A percentile compares a stretch with the other conserved stretches of the same genome.
Evolutionary conservation across 64 coral and sea anemone species (phyloP).

Genomic region (Porites australiensis): DNA sequence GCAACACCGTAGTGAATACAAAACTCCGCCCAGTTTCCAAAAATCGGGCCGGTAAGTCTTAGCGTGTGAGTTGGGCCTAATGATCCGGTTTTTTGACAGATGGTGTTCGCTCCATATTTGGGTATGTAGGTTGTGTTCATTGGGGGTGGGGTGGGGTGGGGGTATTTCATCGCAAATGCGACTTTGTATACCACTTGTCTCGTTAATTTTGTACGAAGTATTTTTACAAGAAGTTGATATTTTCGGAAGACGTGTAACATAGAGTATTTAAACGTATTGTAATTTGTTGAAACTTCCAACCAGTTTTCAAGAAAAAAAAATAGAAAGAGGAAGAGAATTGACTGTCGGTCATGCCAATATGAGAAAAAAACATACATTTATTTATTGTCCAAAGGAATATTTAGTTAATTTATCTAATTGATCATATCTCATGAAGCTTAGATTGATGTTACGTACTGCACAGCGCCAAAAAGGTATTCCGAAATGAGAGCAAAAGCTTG

Average conservation of each 20-base stretch:
- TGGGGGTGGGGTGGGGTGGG: not conserved
- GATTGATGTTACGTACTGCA: slow-evolving; percentile 28
- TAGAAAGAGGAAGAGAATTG: slow-evolving; percentile 10
- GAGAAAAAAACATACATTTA: slow-evolving; percentile 33
- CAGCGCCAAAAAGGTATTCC: slow-evolving; percentile 8
- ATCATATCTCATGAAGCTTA: slow-evolving; percentile 41
- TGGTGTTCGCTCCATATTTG: not conserved
- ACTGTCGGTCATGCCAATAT: slow-evolving; percentile 40
- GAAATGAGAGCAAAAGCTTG: slow-evolving; percentile 24
- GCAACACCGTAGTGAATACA: too few species aligned
- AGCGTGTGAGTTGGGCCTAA: too few species aligned
- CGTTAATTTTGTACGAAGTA: slow-evolving; percentile 90
- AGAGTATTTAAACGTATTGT: slow-evolving; percentile 73
- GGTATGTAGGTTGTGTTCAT: not conserved
- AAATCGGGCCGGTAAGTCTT: too few species aligned
- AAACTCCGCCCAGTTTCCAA: too few species aligned
- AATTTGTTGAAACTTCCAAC: slow-evolving; percentile 53
- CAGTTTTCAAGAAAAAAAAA: slow-evolving; percentile 38
- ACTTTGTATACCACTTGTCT: slow-evolving; percentile 47
- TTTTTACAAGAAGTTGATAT: slow-evolving; percentile 89
- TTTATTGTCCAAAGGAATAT: slow-evolving; percentile 59
- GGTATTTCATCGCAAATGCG: not conserved
- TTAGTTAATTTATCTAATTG: slow-evolving; percentile 43
- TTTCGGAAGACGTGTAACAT: slow-evolving; percentile 83
- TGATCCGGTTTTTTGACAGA: not conserved